Evolutionary conservation across 2,888 invertebrate species (phyloP), one percentile per base, ranked within the genome.

Genomic region (Microctonus hyperodae): DNA sequence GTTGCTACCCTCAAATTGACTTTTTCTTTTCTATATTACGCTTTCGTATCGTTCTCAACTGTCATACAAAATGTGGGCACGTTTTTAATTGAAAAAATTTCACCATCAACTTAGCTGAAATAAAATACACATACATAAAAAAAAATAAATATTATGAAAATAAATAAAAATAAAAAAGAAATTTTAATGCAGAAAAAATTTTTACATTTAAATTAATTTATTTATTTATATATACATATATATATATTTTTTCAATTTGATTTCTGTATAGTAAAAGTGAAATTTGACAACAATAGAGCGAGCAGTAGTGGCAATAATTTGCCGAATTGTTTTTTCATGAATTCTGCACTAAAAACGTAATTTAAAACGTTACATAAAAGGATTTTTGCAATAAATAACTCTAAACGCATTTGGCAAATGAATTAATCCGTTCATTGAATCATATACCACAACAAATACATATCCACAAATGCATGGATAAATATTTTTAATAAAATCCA

Each of bases 31-130:
- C 35, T 55, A 53, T 55, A 55, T 48, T 7, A 44, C 35, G 56
- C 56, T 61, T 37, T 56, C 23, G 51, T 37, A n/a, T 44, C 58
- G 11, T 59, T 53, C 58, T 16, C 50, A 33, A 51, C 57, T 60
- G 28, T 58, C 35, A 58, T 31, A 37, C 63, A 22, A n/a, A 31
- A 70, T 70, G 70, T 64, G 66, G 72, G 74, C 74, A 73, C 66
- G 71, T 78, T 79, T 81, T 80, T 81, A 80, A 81, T 80, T 81
- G 79, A 80, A 81, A 81, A 81, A 81, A 82, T 77, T 80, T 80
- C 75, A 75, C 71, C 74, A 76, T 75, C 71, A 78, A 80, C 79
- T 78, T 78, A 53, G 64, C 28, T 31, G 48, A 58, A 62, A 58
- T 65, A n/a, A n/a, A n/a, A n/a, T n/a, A n/a, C n/a, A n/a, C n/a